These are phyloP conservation scores for Aptenodytes forsteri DNA, from an alignment of 2,113 vertebrate species.

Conservation along the genomic window DNA sequence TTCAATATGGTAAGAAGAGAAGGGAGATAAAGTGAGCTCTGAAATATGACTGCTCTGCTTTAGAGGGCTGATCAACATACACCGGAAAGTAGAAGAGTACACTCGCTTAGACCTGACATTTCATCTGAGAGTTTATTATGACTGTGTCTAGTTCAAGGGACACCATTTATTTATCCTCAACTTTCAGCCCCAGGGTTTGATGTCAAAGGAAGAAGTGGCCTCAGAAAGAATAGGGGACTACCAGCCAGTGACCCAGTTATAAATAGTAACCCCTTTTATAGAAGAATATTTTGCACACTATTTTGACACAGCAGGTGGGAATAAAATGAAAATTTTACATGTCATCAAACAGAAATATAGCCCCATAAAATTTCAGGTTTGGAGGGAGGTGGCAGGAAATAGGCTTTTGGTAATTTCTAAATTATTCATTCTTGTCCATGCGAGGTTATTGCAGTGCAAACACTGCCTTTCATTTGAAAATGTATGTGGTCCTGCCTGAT, in stretches of 20 bases:
- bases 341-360: background rate
- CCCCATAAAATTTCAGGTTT: background rate
- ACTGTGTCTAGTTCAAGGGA: background rate
- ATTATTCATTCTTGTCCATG: background rate
- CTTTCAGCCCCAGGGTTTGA: background rate
- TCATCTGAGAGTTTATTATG: conserved; percentile 9
- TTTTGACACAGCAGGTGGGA: background rate
- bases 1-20: conserved; percentile 43
- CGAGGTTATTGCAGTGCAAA: background rate
- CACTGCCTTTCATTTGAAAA: conserved; percentile 52
- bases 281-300: background rate
- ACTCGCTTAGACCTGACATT: background rate
- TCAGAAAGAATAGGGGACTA: background rate
- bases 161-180: background rate
- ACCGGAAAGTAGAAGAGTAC: background rate
- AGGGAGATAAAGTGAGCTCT: conserved; percentile 7
- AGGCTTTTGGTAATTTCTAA: background rate
- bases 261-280: background rate
- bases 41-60: conserved; percentile 17
- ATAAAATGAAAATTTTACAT: background rate
- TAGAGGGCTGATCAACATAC: background rate
- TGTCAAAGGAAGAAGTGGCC: background rate
- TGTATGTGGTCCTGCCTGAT: background rate
- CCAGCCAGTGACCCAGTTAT: background rate
- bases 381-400: background rate